A percentile compares a stretch with the other conserved stretches of the same genome.
These are phyloP conservation scores for Hypomesus transpacificus DNA, from an alignment of 2,113 vertebrate species.

Conservation along the genomic window DNA sequence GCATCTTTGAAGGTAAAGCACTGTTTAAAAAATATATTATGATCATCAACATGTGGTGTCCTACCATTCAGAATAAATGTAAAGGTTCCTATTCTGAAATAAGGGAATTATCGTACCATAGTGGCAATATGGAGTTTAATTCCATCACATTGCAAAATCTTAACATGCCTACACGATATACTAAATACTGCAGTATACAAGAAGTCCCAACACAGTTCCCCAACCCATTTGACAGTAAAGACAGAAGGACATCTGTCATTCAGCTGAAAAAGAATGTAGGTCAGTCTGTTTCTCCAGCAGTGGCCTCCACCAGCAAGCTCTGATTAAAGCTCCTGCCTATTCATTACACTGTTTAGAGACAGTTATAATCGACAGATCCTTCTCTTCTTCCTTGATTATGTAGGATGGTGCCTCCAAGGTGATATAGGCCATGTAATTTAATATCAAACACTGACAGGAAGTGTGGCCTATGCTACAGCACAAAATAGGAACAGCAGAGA, in stretches of 20 bases:
- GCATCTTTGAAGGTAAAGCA: too few relatives aligned
- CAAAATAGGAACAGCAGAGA: constrained; percentile 38
- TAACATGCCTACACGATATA: too few relatives aligned
- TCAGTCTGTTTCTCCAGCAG: constrained; percentile 39
- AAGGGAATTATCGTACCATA: too few relatives aligned
- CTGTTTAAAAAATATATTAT: too few relatives aligned
- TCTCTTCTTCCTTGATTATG: background rate
- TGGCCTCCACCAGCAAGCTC: constrained; percentile 37
- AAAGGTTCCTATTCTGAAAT: too few relatives aligned
- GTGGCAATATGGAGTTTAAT: too few relatives aligned
- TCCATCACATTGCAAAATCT: too few relatives aligned
- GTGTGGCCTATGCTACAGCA: background rate
- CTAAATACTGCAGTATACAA: background rate
- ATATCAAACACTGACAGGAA: constrained; percentile 18
- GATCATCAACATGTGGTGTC: too few relatives aligned
- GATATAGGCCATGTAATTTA: constrained; percentile 24
- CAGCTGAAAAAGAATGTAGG: constrained; percentile 62
- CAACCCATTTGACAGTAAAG: constrained; percentile 43
- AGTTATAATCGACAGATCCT: constrained; percentile 20
- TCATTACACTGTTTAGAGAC: constrained; percentile 17
- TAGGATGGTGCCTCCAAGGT: background rate
- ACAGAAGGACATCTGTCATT: constrained; percentile 61
- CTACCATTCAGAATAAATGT: too few relatives aligned
- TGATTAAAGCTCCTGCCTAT: constrained; percentile 55
- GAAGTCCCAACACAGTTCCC: background rate